Conservation (phyloP, 2,888 invertebrate species). For the Nysson spinosus region DNA sequence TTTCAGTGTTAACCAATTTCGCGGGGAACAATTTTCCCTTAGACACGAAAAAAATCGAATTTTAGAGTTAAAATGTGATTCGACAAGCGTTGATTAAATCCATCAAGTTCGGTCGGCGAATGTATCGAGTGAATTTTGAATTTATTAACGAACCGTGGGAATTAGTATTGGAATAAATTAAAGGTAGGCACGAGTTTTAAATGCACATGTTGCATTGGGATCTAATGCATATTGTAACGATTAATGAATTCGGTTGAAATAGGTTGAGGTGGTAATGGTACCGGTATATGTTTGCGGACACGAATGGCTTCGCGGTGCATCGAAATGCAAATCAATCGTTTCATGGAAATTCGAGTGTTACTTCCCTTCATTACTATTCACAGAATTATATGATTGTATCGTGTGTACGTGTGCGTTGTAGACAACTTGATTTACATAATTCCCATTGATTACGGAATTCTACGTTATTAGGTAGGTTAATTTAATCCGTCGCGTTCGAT, state of each 20-base stretch:
- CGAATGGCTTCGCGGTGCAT: constrained; percentile 50
- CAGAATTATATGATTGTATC: constrained; percentile 52
- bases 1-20: too few species aligned
- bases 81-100: background rate
- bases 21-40: too few species aligned
- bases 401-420: constrained; percentile 34
- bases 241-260: constrained; percentile 58
- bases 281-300: constrained; percentile 41
- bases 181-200: constrained; percentile 46
- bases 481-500: constrained; percentile 28
- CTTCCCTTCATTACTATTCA: constrained; percentile 58
- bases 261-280: constrained; percentile 56
- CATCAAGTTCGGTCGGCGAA: background rate
- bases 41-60: background rate
- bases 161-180: constrained; percentile 39
- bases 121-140: background rate
- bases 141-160: constrained; percentile 5
- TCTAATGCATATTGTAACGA: constrained; percentile 57
- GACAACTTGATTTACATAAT: constrained; percentile 57
- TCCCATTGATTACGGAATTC: constrained; percentile 50
- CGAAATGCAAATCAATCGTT: constrained; percentile 62
- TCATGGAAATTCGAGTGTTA: constrained; percentile 61
- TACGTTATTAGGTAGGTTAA: constrained; percentile 45
- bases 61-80: background rate
- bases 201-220: constrained; percentile 39